Conservation (phyloP, 1,140 invertebrate genomes). For the Polyergus mexicanus region DNA sequence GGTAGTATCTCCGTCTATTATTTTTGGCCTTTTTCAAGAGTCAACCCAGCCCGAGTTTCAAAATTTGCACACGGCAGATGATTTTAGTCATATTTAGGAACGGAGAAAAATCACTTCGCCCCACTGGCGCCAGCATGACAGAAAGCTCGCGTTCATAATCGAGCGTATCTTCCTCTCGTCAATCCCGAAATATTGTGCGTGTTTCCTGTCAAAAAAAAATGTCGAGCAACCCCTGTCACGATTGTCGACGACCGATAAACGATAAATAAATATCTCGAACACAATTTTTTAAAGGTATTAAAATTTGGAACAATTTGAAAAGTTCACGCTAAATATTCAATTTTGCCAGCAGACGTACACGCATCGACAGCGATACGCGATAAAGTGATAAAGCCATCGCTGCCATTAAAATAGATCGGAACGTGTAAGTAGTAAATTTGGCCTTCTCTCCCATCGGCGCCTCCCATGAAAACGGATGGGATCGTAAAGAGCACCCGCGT, state of each 20-base stretch:
- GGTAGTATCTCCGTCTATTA: not conserved
- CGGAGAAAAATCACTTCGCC: conserved; percentile 37
- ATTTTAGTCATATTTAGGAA: conserved; percentile 70
- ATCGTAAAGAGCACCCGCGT: conserved; percentile 54
- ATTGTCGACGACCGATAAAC: not conserved
- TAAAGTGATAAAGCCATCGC: not conserved
- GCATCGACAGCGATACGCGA: not conserved
- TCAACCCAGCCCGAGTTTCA: conserved; percentile 46
- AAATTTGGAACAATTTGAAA: too few species aligned
- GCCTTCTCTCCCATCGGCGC: not conserved
- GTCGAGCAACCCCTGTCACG: not conserved
- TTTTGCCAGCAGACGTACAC: not conserved
- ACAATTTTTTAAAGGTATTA: too few species aligned
- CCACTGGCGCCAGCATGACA: conserved; percentile 73
- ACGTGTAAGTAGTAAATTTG: conserved; percentile 59
- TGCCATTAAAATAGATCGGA: conserved; percentile 60
- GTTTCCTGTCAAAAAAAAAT: conserved; percentile 46
- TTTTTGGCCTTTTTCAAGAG: conserved; percentile 37
- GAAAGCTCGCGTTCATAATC: conserved; percentile 72
- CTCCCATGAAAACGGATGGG: conserved; percentile 3
- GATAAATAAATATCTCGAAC: conserved; percentile 33
- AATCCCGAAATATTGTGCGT: conserved; percentile 12
- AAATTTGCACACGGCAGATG: conserved; percentile 72
- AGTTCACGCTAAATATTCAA: not conserved
- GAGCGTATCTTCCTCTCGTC: conserved; percentile 64